A percentile compares a stretch with the other conserved stretches of the same genome.
These are phyloP conservation scores for Phataginus tricuspis DNA, from an alignment of 2,797 vertebrate species.

Conservation along the genomic window DNA sequence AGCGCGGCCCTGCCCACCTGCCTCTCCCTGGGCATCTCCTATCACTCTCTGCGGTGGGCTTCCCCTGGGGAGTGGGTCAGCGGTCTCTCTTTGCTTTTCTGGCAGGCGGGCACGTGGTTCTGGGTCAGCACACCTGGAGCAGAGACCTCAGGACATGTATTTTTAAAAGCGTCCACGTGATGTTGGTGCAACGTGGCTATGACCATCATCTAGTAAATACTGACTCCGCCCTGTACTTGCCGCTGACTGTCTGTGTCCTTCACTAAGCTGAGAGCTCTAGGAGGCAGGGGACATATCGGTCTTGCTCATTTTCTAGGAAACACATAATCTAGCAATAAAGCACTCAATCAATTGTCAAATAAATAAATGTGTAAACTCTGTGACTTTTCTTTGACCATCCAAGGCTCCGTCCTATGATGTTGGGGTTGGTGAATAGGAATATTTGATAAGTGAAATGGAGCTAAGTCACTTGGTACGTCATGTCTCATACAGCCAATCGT, in stretches of 20 bases:
- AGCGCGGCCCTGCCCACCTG: not conserved
- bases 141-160: not conserved
- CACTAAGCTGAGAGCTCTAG: not conserved
- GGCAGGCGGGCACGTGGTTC: not conserved
- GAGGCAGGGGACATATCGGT: not conserved
- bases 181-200: fast-evolving
- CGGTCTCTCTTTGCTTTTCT: not conserved
- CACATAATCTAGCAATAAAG: not conserved
- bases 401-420: not conserved
- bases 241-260: not conserved
- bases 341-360: not conserved
- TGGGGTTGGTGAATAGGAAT: not conserved
- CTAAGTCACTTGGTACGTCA: not conserved
- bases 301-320: not conserved
- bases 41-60: not conserved
- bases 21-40: not conserved
- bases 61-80: not conserved
- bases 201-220: not conserved
- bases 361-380: not conserved
- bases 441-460: not conserved
- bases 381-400: not conserved
- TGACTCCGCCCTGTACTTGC: not conserved
- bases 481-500: not conserved
- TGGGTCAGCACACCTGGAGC: not conserved
- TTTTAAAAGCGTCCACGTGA: not conserved